Evolutionary conservation across 2,888 invertebrate genomes (phyloP), one percentile per base, ranked within the genome.

Genomic region (Caenorhabditis sp.): DNA sequence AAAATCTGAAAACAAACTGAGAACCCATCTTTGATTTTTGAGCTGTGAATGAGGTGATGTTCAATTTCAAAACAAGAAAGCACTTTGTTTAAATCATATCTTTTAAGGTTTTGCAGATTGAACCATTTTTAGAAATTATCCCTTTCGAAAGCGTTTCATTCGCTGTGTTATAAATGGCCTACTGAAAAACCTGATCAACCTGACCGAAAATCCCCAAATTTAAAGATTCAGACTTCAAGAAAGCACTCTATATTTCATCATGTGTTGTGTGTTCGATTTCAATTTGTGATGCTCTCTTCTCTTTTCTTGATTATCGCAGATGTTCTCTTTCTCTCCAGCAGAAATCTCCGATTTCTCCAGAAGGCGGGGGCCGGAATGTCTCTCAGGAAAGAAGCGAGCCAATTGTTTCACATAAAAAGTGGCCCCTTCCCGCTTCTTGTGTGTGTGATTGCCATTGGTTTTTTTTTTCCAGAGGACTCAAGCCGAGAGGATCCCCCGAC

Each of bases 401-500:
- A 69, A 68, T 68, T 76, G 68, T 68, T 68, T 76, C 76, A 51
- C 73, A 77, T 77, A 69, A 77, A 77, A 77, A 77, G 69, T 68
- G 59, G 68, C 47, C 41, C 28, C 19, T 47, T n/a, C 14, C 47
- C 7, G 31, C 38, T 10, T 24, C 6, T 59, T 12, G 41, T 63
- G 61, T 61, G 14, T 54, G 19, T 51, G 54, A 63, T 24, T 64
- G 47, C 58, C 44, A 47, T 26, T 54, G 26, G 22, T 47, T 64
- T 44, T 47, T 26, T 28, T 47, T 54, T 28, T 19, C 14, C 12
- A 4, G 41, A 24, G 35, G 28, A 28, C 64, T 66, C 64, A 66
- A 66, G 49, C 64, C 31, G 49, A 26, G 41, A 63, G 26, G 8
- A 44, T 16, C 26, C 26, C 54, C 16, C n/a, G 28, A 28, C 22